Conservation (phyloP, 1,140 invertebrate genomes). For the Whitmania pigra region DNA sequence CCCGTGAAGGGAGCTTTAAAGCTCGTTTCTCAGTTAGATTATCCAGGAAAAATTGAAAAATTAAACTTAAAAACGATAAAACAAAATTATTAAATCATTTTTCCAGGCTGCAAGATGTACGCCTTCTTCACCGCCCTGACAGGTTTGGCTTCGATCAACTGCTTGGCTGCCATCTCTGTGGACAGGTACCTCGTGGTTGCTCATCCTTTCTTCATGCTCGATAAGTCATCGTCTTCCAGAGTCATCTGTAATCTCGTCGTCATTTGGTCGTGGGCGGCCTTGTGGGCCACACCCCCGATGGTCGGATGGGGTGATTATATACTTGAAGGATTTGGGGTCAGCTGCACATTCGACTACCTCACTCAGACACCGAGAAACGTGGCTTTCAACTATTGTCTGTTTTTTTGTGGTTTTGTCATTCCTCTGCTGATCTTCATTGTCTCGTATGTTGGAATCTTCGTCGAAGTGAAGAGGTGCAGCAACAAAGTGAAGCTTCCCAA, state of each 20-base stretch:
- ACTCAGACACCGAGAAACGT: constrained; percentile 9
- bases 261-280: constrained; percentile 32
- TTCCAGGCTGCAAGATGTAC: constrained; percentile 61
- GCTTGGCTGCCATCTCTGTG: constrained; percentile 65
- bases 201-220: constrained; percentile 34
- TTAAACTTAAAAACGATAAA: too few relatives aligned
- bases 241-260: constrained; percentile 54
- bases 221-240: constrained; percentile 51
- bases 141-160: constrained; percentile 66
- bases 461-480: constrained; percentile 49
- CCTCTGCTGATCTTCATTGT: constrained; percentile 42
- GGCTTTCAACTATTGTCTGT: constrained; percentile 21
- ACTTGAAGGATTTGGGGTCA: constrained; percentile 21
- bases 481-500: neutral
- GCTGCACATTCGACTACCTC: constrained; percentile 26
- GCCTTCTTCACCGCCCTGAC: constrained; percentile 61
- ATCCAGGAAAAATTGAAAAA: too few relatives aligned
- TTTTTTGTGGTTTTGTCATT: constrained; percentile 18
- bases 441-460: constrained; percentile 57
- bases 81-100: neutral
- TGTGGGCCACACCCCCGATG: constrained; percentile 20
- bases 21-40: too few relatives aligned
- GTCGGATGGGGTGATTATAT: constrained; percentile 23
- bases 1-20: too few relatives aligned
- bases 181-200: constrained; percentile 76